These are phyloP conservation scores for Anarhynchus alexandrinus DNA, from an alignment of 2,113 vertebrate species.

Conservation along the genomic window DNA sequence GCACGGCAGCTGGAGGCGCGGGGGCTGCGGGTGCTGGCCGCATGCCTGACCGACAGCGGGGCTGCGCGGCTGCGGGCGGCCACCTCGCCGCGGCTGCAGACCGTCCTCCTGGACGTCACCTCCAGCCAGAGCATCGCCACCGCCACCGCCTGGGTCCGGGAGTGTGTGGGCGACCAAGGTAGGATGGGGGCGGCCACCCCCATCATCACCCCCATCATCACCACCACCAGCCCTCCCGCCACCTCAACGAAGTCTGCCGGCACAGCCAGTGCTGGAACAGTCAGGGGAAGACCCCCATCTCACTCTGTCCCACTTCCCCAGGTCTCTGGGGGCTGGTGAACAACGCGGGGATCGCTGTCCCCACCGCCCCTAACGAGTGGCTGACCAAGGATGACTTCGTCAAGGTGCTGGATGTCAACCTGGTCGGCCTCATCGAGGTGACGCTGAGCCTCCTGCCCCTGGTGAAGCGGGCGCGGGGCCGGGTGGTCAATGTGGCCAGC, in stretches of 20 bases:
- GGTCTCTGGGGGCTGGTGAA: slow-evolving; percentile 87
- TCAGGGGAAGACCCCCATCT: fast-evolving
- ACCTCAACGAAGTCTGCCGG: fast-evolving
- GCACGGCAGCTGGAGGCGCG: slow-evolving; percentile 78
- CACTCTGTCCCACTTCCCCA: background rate
- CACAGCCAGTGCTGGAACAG: fast-evolving
- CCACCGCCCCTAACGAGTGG: slow-evolving; percentile 55
- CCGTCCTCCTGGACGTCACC: slow-evolving; percentile 79
- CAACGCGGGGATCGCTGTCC: slow-evolving; percentile 68
- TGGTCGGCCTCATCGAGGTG: slow-evolving; percentile 77
- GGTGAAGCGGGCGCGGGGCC: slow-evolving; percentile 73
- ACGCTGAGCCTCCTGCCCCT: slow-evolving; percentile 80
- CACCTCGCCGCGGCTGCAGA: slow-evolving; percentile 73
- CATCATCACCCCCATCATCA: background rate
- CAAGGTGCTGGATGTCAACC: slow-evolving; percentile 79
- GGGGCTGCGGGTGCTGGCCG: slow-evolving; percentile 81
- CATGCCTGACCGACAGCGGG: slow-evolving; percentile 79
- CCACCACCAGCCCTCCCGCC: background rate
- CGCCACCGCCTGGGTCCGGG: slow-evolving; percentile 70
- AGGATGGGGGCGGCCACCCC: fast-evolving
- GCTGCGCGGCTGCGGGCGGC: slow-evolving; percentile 67
- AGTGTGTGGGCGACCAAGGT: slow-evolving; percentile 79
- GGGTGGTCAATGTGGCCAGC: slow-evolving; percentile 81
- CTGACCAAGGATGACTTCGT: slow-evolving; percentile 74
- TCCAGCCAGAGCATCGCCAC: slow-evolving; percentile 71